Evolutionary conservation across 2,888 invertebrate species (phyloP), one percentile per base, ranked within the genome.

Genomic region (Geophilus truncorum): DNA sequence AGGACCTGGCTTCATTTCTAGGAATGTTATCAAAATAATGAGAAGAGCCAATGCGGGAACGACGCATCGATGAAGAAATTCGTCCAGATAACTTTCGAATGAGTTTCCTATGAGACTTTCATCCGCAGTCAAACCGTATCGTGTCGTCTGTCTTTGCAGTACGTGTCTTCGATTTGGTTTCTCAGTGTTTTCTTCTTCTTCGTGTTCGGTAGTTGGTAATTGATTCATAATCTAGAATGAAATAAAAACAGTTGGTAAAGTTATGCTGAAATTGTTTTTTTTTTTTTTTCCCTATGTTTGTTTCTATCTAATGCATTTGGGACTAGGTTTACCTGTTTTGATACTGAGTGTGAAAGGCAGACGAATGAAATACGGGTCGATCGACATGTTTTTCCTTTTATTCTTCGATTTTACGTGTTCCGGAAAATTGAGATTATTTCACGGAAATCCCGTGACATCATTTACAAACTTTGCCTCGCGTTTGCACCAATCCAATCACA

Each of bases 371-470:
- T 62, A 62, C 62, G 25, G 62, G 62, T 62, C 62, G 62, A 62
- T 62, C 62, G 62, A 62, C 62, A 62, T 62, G 62, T 25, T 62
- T 62, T 62, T 62, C 62, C 62, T 62, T 62, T 62, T 62, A 62
- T 62, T 12, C 62, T 62, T 62, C 62, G 62, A 62, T 62, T 62
- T 62, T 28, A 62, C 62, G 62, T 28, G 28, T 62, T 62, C 6
- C 62, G 62, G 62, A 25, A 62, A 62, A 62, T 28, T 15, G 62
- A 62, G 62, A 62, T 62, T 62, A 62, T 62, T 62, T 62, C 62
- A 62, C 25, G 62, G 62, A 45, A 62, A 62, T 62, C 62, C 62
- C 62, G 25, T 62, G 62, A 62, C 62, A 62, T 62, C 62, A 62
- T 62, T 45, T 62, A 62, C 62, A 62, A 62, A 62, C 62, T 62